phyloP scores from a whole-genome alignment of 2,888 invertebrate genomes.

The Brassicogethes aeneus region DNA sequence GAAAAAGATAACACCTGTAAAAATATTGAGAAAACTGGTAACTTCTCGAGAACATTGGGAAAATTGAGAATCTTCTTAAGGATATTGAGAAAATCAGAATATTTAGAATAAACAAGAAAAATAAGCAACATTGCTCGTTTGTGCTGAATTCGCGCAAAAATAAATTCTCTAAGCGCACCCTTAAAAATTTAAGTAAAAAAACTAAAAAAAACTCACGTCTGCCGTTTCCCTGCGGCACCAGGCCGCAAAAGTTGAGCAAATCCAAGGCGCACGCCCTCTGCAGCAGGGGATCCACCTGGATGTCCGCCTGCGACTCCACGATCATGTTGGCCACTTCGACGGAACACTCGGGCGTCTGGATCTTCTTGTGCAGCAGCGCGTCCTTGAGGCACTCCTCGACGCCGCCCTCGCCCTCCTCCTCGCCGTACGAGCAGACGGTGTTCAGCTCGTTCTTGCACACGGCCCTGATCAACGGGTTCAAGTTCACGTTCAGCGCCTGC shows the following conservation, averaged over 20 bases:
- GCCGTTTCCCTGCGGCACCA: constrained; percentile 80
- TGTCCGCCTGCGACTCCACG: constrained; percentile 84
- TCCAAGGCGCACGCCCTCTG: constrained; percentile 84
- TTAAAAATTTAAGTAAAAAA: no score
- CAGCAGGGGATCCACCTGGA: constrained; percentile 88
- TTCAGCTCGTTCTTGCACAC: constrained; percentile 70
- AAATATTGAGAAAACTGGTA: no score
- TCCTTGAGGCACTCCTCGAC: constrained; percentile 90
- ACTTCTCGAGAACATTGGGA: no score
- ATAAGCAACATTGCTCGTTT: no score
- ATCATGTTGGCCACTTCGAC: constrained; percentile 83
- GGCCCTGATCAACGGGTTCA: constrained; percentile 78
- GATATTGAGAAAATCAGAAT: no score
- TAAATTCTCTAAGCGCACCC: not conserved
- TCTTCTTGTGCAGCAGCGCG: constrained; percentile 63
- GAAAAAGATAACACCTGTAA: no score
- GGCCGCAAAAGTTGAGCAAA: constrained; percentile 67
- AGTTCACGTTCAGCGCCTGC: constrained; percentile 81
- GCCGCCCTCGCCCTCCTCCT: constrained; percentile 48
- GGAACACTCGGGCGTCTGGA: constrained; percentile 67
- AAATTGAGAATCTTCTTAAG: no score
- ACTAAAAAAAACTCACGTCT: constrained; percentile 58
- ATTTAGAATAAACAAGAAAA: no score
- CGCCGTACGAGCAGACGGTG: constrained; percentile 50
- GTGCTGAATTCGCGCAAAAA: not conserved